Conservation (phyloP, 64 coral and sea anemone species). For the Montipora capricornis region DNA sequence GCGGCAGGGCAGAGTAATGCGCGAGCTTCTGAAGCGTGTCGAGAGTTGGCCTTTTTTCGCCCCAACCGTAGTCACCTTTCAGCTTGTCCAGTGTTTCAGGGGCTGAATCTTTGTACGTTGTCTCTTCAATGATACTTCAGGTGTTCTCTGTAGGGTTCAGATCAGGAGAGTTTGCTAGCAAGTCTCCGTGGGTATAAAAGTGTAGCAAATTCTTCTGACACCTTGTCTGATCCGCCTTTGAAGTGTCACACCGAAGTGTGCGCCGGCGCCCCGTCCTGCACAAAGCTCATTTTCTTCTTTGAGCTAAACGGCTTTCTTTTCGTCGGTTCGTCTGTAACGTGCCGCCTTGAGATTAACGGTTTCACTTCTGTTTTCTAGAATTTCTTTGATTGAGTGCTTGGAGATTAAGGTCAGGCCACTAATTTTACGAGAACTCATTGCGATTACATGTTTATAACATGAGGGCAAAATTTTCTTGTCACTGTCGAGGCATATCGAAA, state of each 20-base stretch:
- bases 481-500: too few species aligned
- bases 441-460: too few species aligned
- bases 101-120: background rate
- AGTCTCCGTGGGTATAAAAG: background rate
- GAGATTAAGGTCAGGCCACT: too few species aligned
- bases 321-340: background rate
- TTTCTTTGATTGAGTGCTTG: too few species aligned
- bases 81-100: constrained; percentile 25
- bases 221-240: background rate
- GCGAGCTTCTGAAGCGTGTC: background rate
- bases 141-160: constrained; percentile 11
- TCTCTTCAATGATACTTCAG: constrained; percentile 20
- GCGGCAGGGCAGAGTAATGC: background rate
- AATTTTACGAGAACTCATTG: too few species aligned
- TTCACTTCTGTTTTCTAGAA: background rate
- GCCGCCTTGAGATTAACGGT: background rate
- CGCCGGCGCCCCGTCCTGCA: background rate
- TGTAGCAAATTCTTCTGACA: too few species aligned
- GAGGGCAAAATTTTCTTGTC: too few species aligned
- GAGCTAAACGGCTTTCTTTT: background rate
- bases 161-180: constrained; percentile 8
- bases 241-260: background rate
- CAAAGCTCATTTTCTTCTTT: background rate
- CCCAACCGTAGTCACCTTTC: background rate
- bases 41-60: background rate